Evolutionary conservation across 2,888 invertebrate genomes (phyloP), one percentile per base, ranked within the genome.

Genomic region (Phaedon cochleariae): DNA sequence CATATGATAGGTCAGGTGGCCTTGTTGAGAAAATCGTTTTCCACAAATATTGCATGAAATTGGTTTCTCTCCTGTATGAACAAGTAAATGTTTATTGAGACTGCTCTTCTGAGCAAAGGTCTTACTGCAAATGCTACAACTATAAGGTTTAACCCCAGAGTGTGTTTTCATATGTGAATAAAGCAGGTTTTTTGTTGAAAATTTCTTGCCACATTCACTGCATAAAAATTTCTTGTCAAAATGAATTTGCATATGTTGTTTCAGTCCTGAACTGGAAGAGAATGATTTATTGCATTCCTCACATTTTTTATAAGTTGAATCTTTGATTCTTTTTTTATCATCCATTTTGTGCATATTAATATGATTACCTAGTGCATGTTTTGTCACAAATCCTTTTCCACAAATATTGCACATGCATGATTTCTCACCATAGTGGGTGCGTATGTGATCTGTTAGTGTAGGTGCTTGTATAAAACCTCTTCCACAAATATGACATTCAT

Each of bases 351-450:
- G 71, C 52, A 49, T 61, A 26, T 67, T 61, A 12, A 69, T 67
- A 53, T 71, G 71, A 41, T 71, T 69, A 7, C 63, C 62, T 59
- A 71, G 45, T 46, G 68, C 52, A 51, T 71, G 71, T 59, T 71
- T 69, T 9, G 68, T 69, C 18, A 85, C 82, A 53, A 74, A 74
- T 49, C 45, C 63, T 61, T 67, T 85, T 83, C 85, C 78, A 57
- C 71, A 71, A 41, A 71, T 22, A 61, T 64, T 59, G 49, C 73
- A 74, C 21, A 65, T 67, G 60, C 66, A 71, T n/a, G 69, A 65
- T 65, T 70, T 73, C 49, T 72, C 66, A 26, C 67, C 65, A 9
- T 51, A 58, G 54, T 74, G 74, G 12, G 70, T 67, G 37, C 68
- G 65, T 59, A 72, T 68, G 46, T 74, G 74, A 53, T 71, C 68